A percentile compares a stretch with the other conserved stretches of the same genome.
Conservation (phyloP, 2,113 vertebrate genomes). For the Macrotis lagotis region DNA sequence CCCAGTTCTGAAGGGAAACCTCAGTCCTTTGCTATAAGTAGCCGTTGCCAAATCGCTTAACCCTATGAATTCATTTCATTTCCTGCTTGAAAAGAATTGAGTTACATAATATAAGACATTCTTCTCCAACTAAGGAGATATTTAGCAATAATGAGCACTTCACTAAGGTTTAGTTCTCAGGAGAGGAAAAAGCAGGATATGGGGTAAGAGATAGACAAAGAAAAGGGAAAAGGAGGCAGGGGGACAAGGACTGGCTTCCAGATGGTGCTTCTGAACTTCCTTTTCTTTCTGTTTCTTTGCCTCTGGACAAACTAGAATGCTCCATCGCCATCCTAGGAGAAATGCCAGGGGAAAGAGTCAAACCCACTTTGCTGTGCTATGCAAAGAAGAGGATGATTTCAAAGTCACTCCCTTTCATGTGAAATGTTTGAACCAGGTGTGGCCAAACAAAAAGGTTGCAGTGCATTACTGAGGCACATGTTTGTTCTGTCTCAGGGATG, state of each 20-base stretch:
- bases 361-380: conserved; percentile 76
- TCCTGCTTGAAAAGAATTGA: neutral
- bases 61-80: neutral
- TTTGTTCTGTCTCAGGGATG: conserved; percentile 83
- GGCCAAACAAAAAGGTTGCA: conserved; percentile 78
- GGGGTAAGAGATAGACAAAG: neutral
- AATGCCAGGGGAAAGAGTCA: conserved; percentile 62
- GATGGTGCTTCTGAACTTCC: conserved; percentile 42
- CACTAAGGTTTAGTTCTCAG: neutral
- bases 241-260: neutral
- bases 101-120: rapidly evolving
- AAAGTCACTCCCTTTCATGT: conserved; percentile 82
- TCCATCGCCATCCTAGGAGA: conserved; percentile 59
- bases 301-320: conserved; percentile 66
- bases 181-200: neutral
- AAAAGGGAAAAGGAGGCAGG: neutral
- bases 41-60: neutral
- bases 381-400: conserved; percentile 76
- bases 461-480: conserved; percentile 75
- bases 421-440: conserved; percentile 88
- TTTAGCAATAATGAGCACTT: neutral
- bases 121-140: neutral
- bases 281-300: conserved; percentile 52
- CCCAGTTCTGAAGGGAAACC: neutral
- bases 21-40: neutral